Evolutionary conservation across 2,888 invertebrate genomes (phyloP), one percentile per base, ranked within the genome.

Genomic region (Erynnis tages): DNA sequence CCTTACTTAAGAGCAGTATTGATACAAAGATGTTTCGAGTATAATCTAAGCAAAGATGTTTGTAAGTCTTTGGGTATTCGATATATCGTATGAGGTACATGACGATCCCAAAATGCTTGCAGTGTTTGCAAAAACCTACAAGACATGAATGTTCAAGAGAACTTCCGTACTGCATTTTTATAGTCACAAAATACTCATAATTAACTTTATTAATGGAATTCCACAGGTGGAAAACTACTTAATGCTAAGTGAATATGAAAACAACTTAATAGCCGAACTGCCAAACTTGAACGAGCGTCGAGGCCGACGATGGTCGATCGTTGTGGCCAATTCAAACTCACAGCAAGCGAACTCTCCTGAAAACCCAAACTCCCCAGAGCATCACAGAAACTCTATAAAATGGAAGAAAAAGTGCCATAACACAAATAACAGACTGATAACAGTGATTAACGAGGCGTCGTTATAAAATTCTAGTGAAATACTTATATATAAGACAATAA

Each of bases 161-260:
- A n/a, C n/a, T n/a, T n/a, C n/a, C n/a, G n/a, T n/a, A n/a, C n/a
- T n/a, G n/a, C n/a, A n/a, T n/a, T n/a, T n/a, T n/a, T n/a, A n/a
- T n/a, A n/a, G n/a, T n/a, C n/a, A n/a, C n/a, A n/a, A n/a, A n/a
- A n/a, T n/a, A n/a, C n/a, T n/a, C n/a, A n/a, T n/a, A n/a, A n/a
- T n/a, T n/a, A n/a, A 6, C 16, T 23, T 17, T 11, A 30, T 10
- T 5, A n/a, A 34, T 17, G 8, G 8, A 8, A 32, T 27, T 6
- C 37, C 73, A n/a, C 82, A 92, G 90, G 93, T 95, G 59, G 95
- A 96, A 79, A 95, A 95, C 84, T 95, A 95, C 76, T 86, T 96
- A 66, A 95, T 96, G 95, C 91, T 95, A 59, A 95, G 95, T 67
- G 96, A 96, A 79, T 95, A 95, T 78, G 95, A 96, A 76, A 95